A percentile compares a stretch with the other conserved stretches of the same genome.
phyloP scores from a whole-genome alignment of 2,113 vertebrate species.

The Lepisosteus oculatus region DNA sequence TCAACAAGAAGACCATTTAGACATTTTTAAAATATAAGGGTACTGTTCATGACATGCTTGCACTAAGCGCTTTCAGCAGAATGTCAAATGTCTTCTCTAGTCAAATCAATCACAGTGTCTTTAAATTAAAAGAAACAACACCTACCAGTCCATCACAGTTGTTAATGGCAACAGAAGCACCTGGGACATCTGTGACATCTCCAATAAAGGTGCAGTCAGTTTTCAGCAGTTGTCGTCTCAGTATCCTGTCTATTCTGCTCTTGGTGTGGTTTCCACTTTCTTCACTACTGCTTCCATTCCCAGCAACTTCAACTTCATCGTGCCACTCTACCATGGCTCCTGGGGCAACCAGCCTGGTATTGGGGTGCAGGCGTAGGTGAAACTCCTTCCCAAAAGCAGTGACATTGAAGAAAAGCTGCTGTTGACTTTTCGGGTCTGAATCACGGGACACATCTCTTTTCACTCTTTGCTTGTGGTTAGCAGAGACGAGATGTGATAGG shows the following conservation, averaged over 20 bases:
- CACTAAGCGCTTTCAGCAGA: too few relatives aligned
- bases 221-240: constrained; percentile 79
- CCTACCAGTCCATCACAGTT: constrained; percentile 98
- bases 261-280: constrained; percentile 11
- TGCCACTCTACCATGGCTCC: constrained; percentile 89
- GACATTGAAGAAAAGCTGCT: constrained; percentile 83
- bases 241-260: constrained; percentile 43
- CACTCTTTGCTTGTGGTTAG: constrained; percentile 76
- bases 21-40: too few relatives aligned
- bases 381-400: constrained; percentile 88
- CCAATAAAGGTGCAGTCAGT: constrained; percentile 90
- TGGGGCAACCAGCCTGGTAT: constrained; percentile 76
- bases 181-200: constrained; percentile 84
- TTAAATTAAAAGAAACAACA: constrained; percentile 26
- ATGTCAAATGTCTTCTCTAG: too few relatives aligned
- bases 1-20: too few relatives aligned
- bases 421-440: constrained; percentile 34
- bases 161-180: constrained; percentile 91
- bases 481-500: constrained; percentile 83
- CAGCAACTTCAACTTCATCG: constrained; percentile 47
- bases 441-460: constrained; percentile 59
- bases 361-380: constrained; percentile 83
- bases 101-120: too few relatives aligned
- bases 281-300: constrained; percentile 20
- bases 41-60: too few relatives aligned